Base-by-base conservation (phyloP, 2,113 vertebrate genomes). In the Cyphomyrus plagiostoma region DNA sequence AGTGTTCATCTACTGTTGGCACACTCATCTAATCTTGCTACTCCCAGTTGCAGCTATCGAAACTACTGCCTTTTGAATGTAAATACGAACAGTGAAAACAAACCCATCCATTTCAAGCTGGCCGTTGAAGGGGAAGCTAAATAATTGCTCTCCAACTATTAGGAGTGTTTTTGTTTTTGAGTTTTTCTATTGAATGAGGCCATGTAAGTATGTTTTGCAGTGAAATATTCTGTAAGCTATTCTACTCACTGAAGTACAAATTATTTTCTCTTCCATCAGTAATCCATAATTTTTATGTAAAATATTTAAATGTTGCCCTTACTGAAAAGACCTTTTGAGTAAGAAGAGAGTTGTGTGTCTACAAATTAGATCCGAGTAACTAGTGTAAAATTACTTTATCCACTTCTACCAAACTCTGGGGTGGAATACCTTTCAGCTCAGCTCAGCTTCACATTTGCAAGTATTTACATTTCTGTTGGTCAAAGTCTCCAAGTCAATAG, bases 21-120 rank as follows among this genome's bases (percentile, higher is more conserved):
- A 42, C n/a, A 53, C 39, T 30, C 46, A 45, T 85, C 58, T 77
- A 58, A 83, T 23, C 66, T 82, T 35, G 77, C 4, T 87, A 50
- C 62, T 92, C 70, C 62, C 87, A 92, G 88, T 88, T 77, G 86
- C 91, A 92, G 58, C 88, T 87, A 94, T 94, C 85, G 92, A 7
- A 77, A 4, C 74, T 91, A 91, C 92, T 90, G 89, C 90, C 92
- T 93, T 91, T 50, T 83, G 89, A 93, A 94, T 95, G 93, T 90
- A 94, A 95, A 95, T 93, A 58, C 62, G 91, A 87, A 8, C 87
- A 50, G 91, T 93, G 93, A 92, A 95, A 94, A 42, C 93, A 90
- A 92, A 80, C 77, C 62, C 74, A 58, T 91, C 58, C 48, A 83
- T 92, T 93, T 92, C 89, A 88, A 91, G 66, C 85, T 92, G 89